phyloP scores from a whole-genome alignment of 2,888 invertebrate species.

The Drosophila diplacantha region DNA sequence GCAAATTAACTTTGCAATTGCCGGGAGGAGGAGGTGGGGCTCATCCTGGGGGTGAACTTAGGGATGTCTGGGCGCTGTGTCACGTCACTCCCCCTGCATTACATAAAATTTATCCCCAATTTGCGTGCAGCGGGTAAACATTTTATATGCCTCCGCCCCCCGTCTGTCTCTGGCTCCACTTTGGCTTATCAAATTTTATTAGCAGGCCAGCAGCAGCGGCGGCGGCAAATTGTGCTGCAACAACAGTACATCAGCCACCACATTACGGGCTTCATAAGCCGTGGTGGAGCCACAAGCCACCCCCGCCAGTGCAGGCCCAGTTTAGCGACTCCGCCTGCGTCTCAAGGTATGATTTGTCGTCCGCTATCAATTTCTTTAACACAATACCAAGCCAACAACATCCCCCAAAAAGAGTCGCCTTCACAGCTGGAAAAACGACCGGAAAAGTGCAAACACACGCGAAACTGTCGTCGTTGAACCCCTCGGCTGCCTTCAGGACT shows the following conservation, averaged over 20 bases:
- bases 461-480: constrained; percentile 58
- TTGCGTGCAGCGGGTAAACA: constrained; percentile 73
- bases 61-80: constrained; percentile 29
- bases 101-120: constrained; percentile 70
- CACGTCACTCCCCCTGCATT: constrained; percentile 62
- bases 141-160: constrained; percentile 51
- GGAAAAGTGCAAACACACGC: constrained; percentile 72
- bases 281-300: constrained; percentile 44
- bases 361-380: constrained; percentile 63
- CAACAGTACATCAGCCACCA: constrained; percentile 42
- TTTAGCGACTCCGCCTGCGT: constrained; percentile 27
- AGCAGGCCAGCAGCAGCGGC: constrained; percentile 47
- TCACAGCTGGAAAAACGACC: constrained; percentile 57
- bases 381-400: constrained; percentile 28
- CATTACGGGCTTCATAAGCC: constrained; percentile 31
- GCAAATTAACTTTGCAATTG: constrained; percentile 67
- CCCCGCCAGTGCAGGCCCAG: constrained; percentile 51
- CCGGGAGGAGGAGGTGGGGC: constrained; percentile 2
- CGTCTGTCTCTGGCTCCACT: constrained; percentile 49
- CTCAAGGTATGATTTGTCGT: constrained; percentile 63
- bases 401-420: constrained; percentile 23
- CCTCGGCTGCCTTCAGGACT: constrained; percentile 6
- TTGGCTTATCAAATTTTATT: constrained; percentile 71
- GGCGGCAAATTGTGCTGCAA: constrained; percentile 64
- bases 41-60: constrained; percentile 7